These are phyloP conservation scores for Stenodema calcarata DNA, from an alignment of 2,888 invertebrate genomes.

Conservation along the genomic window DNA sequence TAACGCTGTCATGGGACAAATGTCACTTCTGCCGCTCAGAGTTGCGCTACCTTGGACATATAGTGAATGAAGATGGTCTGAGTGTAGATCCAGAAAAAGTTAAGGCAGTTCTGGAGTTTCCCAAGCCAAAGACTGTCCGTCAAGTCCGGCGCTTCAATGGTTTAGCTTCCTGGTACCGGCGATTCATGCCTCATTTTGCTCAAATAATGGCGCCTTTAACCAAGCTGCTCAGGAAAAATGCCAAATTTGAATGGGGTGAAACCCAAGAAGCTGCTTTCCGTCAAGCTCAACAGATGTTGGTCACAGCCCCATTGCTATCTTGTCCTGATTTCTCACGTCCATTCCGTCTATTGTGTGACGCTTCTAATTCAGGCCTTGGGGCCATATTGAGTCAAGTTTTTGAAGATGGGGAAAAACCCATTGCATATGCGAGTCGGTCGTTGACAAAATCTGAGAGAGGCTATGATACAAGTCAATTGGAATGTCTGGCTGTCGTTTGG, in stretches of 20 bases:
- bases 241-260: conserved; percentile 44
- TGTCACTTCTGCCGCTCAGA: conserved; percentile 32
- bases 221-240: conserved; percentile 51
- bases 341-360: conserved; percentile 52
- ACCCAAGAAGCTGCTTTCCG: conserved; percentile 44
- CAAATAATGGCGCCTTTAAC: conserved; percentile 55
- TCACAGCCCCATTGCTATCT: conserved; percentile 49
- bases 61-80: conserved; percentile 38
- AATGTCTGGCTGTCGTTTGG: conserved; percentile 57
- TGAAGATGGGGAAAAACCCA: conserved; percentile 54
- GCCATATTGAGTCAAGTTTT: conserved; percentile 55
- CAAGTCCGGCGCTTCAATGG: conserved; percentile 46
- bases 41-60: conserved; percentile 45
- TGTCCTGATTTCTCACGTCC: conserved; percentile 53
- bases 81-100: conserved; percentile 47
- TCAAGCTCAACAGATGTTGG: conserved; percentile 14
- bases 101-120: conserved; percentile 34
- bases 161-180: conserved; percentile 53
- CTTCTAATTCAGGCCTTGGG: conserved; percentile 49
- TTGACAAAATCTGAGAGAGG: conserved; percentile 54
- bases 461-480: conserved; percentile 55
- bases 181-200: conserved; percentile 57
- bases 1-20: conserved; percentile 36
- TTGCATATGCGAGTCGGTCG: conserved; percentile 56
- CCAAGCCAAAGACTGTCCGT: conserved; percentile 23